Conservation (phyloP, 2,888 invertebrate genomes). For the Rhynchonema sp. region DNA sequence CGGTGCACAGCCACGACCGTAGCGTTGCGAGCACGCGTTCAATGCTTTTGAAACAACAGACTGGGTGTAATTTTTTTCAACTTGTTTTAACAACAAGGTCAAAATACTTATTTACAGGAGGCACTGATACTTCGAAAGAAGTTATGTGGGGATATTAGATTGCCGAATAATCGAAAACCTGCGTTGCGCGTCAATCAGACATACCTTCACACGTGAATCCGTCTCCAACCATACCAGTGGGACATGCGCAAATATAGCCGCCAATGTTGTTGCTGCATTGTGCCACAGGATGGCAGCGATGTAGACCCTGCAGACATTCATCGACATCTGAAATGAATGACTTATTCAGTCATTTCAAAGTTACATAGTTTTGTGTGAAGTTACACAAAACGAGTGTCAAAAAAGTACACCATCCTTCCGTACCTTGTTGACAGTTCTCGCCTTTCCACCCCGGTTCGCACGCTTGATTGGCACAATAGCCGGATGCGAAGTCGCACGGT, state of each 20-base stretch:
- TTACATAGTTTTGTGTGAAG: not conserved
- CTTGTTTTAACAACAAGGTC: too few relatives aligned
- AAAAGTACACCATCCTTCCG: not conserved
- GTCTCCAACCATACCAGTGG: slow-evolving; percentile 14
- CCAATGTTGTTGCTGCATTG: slow-evolving; percentile 62
- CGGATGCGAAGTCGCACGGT: slow-evolving; percentile 20
- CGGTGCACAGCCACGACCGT: slow-evolving; percentile 14
- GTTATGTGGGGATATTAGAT: too few relatives aligned
- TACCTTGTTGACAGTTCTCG: slow-evolving; percentile 16
- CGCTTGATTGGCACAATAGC: slow-evolving; percentile 15
- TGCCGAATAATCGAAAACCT: too few relatives aligned
- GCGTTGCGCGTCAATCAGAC: too few relatives aligned
- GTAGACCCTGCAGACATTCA: slow-evolving; percentile 49
- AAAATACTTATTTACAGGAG: too few relatives aligned
- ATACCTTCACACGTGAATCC: slow-evolving; percentile 18
- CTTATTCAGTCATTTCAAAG: too few relatives aligned
- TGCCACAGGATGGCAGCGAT: slow-evolving; percentile 56
- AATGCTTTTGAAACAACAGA: too few relatives aligned
- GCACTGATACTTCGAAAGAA: too few relatives aligned
- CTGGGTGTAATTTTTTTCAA: too few relatives aligned
- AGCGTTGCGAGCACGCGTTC: slow-evolving; percentile 12
- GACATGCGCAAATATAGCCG: slow-evolving; percentile 37
- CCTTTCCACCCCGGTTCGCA: slow-evolving; percentile 21
- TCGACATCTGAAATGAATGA: slow-evolving; percentile 51
- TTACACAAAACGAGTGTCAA: not conserved